Evolutionary conservation across 2,113 vertebrate species (phyloP).

Genomic region (Abramis brama): DNA sequence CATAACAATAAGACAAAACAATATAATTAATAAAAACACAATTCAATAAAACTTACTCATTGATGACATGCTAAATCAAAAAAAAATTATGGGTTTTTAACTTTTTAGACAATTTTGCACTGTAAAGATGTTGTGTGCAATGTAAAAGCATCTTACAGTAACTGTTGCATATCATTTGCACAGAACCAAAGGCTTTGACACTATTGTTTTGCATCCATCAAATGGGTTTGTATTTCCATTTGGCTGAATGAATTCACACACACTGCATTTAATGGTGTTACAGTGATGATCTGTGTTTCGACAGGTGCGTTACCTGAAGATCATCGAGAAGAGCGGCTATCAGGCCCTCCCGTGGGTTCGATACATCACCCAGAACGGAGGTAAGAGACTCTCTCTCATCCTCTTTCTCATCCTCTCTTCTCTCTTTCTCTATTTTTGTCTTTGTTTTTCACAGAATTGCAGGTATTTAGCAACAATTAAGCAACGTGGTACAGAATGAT

Average conservation of each 20-base stretch:
- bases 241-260: not conserved
- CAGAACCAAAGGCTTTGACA: not conserved
- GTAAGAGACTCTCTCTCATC: slow-evolving; percentile 65
- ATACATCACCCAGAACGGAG: slow-evolving; percentile 98
- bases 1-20: too few relatives aligned
- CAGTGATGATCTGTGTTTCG: not conserved
- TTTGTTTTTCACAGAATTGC: slow-evolving; percentile 49
- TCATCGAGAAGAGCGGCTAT: slow-evolving; percentile 97
- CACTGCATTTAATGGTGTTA: not conserved
- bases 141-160: not conserved
- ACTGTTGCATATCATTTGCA: not conserved
- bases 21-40: too few relatives aligned
- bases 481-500: slow-evolving; percentile 68
- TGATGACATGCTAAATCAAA: too few relatives aligned
- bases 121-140: not conserved
- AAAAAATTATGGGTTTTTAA: too few relatives aligned
- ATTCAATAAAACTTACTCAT: too few relatives aligned
- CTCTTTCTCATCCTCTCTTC: slow-evolving; percentile 10
- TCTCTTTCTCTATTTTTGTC: slow-evolving; percentile 58
- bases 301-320: slow-evolving; percentile 95
- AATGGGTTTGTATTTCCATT: not conserved
- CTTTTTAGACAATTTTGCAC: not conserved
- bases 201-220: not conserved
- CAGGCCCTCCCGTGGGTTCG: slow-evolving; percentile 91
- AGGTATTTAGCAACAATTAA: slow-evolving; percentile 74